These are phyloP conservation scores for Odontophorus gujanensis DNA, from an alignment of 2,113 vertebrate species.

Conservation along the genomic window DNA sequence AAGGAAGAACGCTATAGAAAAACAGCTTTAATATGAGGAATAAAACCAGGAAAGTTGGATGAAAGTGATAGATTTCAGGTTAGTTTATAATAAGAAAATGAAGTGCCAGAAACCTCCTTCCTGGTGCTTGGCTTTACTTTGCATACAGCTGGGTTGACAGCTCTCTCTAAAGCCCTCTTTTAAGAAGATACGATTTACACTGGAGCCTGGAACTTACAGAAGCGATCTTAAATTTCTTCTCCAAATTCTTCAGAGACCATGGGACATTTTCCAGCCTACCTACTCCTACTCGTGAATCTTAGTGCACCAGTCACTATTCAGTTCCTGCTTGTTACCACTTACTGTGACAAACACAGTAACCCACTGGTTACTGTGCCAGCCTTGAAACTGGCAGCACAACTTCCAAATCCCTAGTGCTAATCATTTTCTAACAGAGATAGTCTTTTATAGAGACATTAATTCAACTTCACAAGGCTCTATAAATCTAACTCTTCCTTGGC, in stretches of 20 bases:
- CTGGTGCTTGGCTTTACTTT: not conserved
- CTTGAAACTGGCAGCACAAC: not conserved
- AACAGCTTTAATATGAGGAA: not conserved
- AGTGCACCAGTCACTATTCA: not conserved
- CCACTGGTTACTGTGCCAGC: not conserved
- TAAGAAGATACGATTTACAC: not conserved
- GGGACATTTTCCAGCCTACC: not conserved
- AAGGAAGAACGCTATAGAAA: not conserved
- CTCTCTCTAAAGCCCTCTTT: not conserved
- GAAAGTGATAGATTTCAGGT: not conserved
- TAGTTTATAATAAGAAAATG: not conserved
- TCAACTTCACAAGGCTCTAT: not conserved
- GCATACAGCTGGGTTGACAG: not conserved
- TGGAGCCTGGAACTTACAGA: not conserved
- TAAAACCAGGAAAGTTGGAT: not conserved
- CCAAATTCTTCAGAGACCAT: not conserved
- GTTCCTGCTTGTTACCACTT: not conserved
- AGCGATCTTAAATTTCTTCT: not conserved
- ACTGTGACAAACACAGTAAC: not conserved
- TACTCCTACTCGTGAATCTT: not conserved
- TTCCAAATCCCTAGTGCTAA: not conserved
- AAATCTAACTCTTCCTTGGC: not conserved
- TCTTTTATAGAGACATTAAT: not conserved
- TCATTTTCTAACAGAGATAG: not conserved
- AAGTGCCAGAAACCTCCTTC: not conserved